phyloP scores from a whole-genome alignment of 1,140 invertebrate species.

The Diabrotica undecimpunctata region DNA sequence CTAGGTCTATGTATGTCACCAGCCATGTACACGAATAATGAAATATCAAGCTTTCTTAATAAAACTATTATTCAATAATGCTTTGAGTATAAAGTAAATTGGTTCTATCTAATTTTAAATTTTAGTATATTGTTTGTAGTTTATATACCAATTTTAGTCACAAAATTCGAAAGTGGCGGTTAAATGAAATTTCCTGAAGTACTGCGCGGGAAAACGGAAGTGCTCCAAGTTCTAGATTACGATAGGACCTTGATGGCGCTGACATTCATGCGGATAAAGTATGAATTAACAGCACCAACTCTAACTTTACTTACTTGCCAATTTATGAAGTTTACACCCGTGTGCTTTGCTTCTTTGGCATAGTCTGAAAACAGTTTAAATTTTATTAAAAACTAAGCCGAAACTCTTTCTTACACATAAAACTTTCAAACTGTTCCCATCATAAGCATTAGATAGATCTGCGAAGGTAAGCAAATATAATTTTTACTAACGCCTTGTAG shows the following conservation, averaged over 20 bases:
- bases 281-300: slow-evolving; percentile 18
- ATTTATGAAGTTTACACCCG: slow-evolving; percentile 34
- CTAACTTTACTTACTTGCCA: slow-evolving; percentile 22
- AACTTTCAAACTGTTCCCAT: slow-evolving; percentile 17
- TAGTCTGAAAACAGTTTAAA: slow-evolving; percentile 18
- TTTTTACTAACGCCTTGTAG: slow-evolving; percentile 18
- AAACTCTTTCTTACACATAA: slow-evolving; percentile 23
- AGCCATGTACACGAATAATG: no score
- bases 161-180: no score
- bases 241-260: slow-evolving; percentile 32
- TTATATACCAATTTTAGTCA: no score
- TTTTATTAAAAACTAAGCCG: slow-evolving; percentile 17
- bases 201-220: background rate
- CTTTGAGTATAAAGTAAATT: no score
- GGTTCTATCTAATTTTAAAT: no score
- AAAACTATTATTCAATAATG: no score
- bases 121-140: no score
- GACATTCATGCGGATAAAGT: slow-evolving; percentile 23
- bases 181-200: no score
- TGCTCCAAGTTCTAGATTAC: slow-evolving; percentile 28
- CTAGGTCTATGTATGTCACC: no score
- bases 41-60: no score
- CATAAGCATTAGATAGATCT: slow-evolving; percentile 3
- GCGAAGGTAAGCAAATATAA: slow-evolving; percentile 24
- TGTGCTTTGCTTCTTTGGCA: slow-evolving; percentile 20